Evolutionary conservation across 30 jellyfish, hydroid and myxozoan species (phyloP), one percentile per base, ranked within the genome.

Genomic region (Pseudorhiza aurosa): DNA sequence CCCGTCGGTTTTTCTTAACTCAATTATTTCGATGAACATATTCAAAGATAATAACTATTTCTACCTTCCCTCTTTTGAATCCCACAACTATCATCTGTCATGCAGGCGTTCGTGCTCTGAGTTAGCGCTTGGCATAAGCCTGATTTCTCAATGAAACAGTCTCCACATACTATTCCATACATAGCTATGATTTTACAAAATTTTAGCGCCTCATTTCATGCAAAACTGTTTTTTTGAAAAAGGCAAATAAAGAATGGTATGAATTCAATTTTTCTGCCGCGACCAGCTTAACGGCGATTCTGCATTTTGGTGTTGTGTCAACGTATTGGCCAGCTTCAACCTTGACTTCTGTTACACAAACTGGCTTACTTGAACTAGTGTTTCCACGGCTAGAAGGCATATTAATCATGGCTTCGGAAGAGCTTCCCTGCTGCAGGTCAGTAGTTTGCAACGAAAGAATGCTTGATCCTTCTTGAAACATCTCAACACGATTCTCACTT

Each of bases 221-320:
- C 28, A 90, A 21, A 2, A 90, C 33, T 77, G 75, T 45, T 46
- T 92, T 92, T 57, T 92, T 92, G 32, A 85, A 92, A 43, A 63
- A 69, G 1, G 98, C 98, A 68, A 74, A 92, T 27, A 92, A 92
- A 0, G 96, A 37, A 19, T 92, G 98, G 68, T 84, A 83, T n/a
- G 28, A 58, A 39, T 32, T 73, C 25, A 84, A 43, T 24, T 67
- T 69, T 11, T 40, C 72, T 25, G 96, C 82, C 15, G 64, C 69
- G n/a, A 19, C 44, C 42, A 75, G 43, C 42, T 56, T 43, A n/a
- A 86, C 77, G 8, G 40, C 42, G 4, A 86, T 27, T 31, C 87
- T 83, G 43, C 75, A 65, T 21, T 63, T 43, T 33, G 78, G 68
- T 15, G 43, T 60, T 55, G 71, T 18, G n/a, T 27, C 11, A 2